phyloP scores from a whole-genome alignment of 2,113 vertebrate genomes.

The Stigmatopora argus region DNA sequence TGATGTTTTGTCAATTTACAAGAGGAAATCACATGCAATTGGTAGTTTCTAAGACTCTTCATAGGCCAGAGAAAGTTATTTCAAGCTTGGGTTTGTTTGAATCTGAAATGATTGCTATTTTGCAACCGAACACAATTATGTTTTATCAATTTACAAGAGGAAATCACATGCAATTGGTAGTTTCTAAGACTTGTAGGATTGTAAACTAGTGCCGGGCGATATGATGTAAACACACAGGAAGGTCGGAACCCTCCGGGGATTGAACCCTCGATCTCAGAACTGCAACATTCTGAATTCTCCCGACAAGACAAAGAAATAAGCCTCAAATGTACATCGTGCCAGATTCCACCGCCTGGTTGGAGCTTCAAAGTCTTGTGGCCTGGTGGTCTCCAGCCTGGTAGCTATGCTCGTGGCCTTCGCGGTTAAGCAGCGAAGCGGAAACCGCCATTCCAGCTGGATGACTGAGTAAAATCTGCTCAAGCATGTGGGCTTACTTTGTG shows the following conservation, averaged over 20 bases:
- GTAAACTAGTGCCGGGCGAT: too few species aligned
- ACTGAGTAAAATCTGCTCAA: conserved; percentile 42
- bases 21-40: background rate
- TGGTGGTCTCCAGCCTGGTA: conserved; percentile 28
- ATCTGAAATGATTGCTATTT: background rate
- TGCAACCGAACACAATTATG: background rate
- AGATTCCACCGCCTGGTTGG: conserved; percentile 23
- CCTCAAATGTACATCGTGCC: conserved; percentile 18
- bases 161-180: background rate
- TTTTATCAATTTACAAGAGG: background rate
- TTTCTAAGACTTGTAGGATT: too few species aligned
- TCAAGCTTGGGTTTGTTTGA: background rate
- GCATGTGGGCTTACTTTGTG: conserved; percentile 42
- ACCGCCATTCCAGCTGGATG: conserved; percentile 56
- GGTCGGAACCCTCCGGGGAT: too few species aligned
- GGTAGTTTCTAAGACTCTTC: conserved; percentile 4
- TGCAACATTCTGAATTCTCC: conserved; percentile 1
- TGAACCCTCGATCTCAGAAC: too few species aligned
- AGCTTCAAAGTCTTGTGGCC: conserved; percentile 29
- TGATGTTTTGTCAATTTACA: background rate
- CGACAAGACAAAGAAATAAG: conserved; percentile 5
- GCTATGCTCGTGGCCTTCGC: conserved; percentile 29
- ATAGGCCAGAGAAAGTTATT: too few species aligned
- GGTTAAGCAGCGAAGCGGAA: conserved; percentile 48
- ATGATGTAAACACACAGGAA: too few species aligned